Base-by-base conservation (phyloP, 2,797 vertebrate species). In the Parambassis ranga region DNA sequence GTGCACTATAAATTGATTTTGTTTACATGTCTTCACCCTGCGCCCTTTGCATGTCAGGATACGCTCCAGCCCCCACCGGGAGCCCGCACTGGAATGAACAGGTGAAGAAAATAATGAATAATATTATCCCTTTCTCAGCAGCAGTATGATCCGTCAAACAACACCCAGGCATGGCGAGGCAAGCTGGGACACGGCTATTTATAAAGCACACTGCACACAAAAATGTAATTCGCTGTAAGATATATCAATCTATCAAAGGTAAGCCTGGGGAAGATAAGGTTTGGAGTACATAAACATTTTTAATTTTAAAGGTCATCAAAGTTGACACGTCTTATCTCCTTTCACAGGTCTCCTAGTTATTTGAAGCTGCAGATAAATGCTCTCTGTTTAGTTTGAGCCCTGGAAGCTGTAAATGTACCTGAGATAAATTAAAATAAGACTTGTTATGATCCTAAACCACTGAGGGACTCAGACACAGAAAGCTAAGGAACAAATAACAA, bases 171-270 rank as follows among this genome's bases (percentile, higher is more conserved):
- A 31, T 39, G 35, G 35, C 10, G 7, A 20, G 16, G 32, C 31
- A 36, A 60, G 50, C 7, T 19, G 36, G 68, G 19, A 28, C 23
- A 63, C 23, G 47, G 56, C 48, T 50, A 32, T 48, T 33, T 36
- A 10, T 28, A 24, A 22, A 48, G 4, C 24, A 43, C 23, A 31
- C 38, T 36, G 27, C 8, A 22, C 4, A 2, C 27, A 10, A 26
- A 50, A 27, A 20, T 35, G 8, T 11, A 15, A 31, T n/a, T 35
- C 1, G 16, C n/a, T n/a, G n/a, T n/a, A n/a, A n/a, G n/a, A n/a
- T n/a, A n/a, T n/a, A n/a, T n/a, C n/a, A n/a, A n/a, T n/a, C n/a
- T n/a, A n/a, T n/a, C n/a, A n/a, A n/a, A n/a, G n/a, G n/a, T n/a
- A n/a, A n/a, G n/a, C n/a, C n/a, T n/a, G n/a, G n/a, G n/a, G n/a